A percentile compares a stretch with the other conserved stretches of the same genome.
These are phyloP conservation scores for Esperia sulphurella DNA, from an alignment of 2,888 invertebrate genomes.

Conservation along the genomic window DNA sequence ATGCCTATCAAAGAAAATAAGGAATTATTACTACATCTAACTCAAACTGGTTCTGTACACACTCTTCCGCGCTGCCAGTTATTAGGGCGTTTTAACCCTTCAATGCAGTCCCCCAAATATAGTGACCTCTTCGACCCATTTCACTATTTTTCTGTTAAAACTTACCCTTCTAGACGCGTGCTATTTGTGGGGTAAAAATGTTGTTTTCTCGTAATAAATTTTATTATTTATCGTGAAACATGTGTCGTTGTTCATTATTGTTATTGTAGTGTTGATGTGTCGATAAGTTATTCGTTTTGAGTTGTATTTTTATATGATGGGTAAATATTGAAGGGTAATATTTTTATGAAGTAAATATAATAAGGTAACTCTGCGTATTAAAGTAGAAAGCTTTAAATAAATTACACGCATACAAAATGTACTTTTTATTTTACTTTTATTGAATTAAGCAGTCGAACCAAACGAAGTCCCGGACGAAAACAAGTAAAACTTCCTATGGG, in stretches of 20 bases:
- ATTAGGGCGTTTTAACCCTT: conserved; percentile 70
- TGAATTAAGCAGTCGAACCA: too few species aligned
- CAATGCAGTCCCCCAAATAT: conserved; percentile 33
- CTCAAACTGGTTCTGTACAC: neutral
- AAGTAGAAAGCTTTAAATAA: too few species aligned
- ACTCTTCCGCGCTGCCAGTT: conserved; percentile 39
- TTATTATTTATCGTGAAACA: conserved; percentile 58
- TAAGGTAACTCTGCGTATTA: too few species aligned
- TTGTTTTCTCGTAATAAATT: conserved; percentile 56
- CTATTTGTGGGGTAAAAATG: conserved; percentile 52
- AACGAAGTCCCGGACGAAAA: too few species aligned
- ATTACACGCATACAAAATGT: too few species aligned
- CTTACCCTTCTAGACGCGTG: conserved; percentile 51
- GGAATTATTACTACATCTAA: neutral
- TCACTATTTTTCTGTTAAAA: conserved; percentile 55
- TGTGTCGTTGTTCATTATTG: conserved; percentile 45
- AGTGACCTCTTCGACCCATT: conserved; percentile 65
- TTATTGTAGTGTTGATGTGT: conserved; percentile 43
- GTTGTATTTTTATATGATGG: conserved; percentile 19
- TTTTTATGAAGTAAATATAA: too few species aligned
- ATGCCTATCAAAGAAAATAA: too few species aligned
- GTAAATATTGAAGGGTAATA: conserved; percentile 12
- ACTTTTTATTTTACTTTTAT: too few species aligned
- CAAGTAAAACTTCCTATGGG: too few species aligned
- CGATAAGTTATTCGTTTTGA: conserved; percentile 48